A percentile compares a stretch with the other conserved stretches of the same genome.
These are phyloP conservation scores for Netelia fuscicornis DNA, from an alignment of 2,888 invertebrate genomes.

Conservation along the genomic window DNA sequence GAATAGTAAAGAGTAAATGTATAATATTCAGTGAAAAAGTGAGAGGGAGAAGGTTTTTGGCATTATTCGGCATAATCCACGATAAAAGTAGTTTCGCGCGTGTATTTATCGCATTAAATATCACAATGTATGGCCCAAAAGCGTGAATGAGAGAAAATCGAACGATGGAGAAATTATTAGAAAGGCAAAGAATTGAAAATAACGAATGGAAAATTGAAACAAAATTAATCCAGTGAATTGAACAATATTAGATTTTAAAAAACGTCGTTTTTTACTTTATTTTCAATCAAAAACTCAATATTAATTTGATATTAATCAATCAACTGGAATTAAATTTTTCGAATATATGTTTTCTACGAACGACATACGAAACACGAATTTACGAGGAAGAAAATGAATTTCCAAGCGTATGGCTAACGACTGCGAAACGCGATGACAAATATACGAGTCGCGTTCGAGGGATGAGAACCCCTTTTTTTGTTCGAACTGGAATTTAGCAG, in stretches of 20 bases:
- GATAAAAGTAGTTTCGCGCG: constrained; percentile 47
- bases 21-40: neutral
- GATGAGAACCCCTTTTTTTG: constrained; percentile 70
- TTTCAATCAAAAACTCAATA: too few species aligned
- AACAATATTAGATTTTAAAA: neutral
- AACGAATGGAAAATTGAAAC: neutral
- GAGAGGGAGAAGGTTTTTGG: constrained; percentile 16
- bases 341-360: too few species aligned
- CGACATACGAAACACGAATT: neutral
- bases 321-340: too few species aligned
- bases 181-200: neutral
- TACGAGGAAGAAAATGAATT: constrained; percentile 16
- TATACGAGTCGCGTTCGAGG: constrained; percentile 22
- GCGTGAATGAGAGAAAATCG: constrained; percentile 28
- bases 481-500: constrained; percentile 68
- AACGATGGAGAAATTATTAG: neutral
- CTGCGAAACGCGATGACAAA: constrained; percentile 22
- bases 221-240: constrained; percentile 5
- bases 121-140: constrained; percentile 19
- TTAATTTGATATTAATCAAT: too few species aligned
- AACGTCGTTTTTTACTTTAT: too few species aligned
- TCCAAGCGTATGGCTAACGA: constrained; percentile 11
- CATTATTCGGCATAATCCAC: constrained; percentile 53
- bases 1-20: constrained; percentile 22
- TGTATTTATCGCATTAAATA: constrained; percentile 53